A percentile compares a stretch with the other conserved stretches of the same genome.
These are phyloP conservation scores for Machimus atricapillus DNA, from an alignment of 2,888 invertebrate genomes.

Conservation along the genomic window DNA sequence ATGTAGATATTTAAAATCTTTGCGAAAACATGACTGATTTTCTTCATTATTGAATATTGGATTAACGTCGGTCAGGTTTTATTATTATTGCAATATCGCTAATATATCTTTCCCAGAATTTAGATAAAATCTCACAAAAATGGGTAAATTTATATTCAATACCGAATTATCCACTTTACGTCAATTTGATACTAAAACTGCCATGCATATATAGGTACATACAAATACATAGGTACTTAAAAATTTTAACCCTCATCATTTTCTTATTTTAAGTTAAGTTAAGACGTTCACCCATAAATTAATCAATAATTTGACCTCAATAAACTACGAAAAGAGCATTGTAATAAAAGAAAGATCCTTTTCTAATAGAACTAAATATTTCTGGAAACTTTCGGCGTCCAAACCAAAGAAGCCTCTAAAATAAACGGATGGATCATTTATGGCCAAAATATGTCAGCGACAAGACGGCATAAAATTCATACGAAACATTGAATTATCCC, in stretches of 20 bases:
- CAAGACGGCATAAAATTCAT: constrained; percentile 9
- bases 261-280: not conserved
- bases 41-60: too few species aligned
- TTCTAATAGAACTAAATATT: not conserved
- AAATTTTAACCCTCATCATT: not conserved
- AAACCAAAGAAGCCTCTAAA: not conserved
- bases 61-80: too few species aligned
- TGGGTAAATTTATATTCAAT: too few species aligned
- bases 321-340: not conserved
- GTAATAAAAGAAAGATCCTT: not conserved
- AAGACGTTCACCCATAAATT: not conserved
- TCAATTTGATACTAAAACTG: too few species aligned
- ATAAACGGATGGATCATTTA: not conserved
- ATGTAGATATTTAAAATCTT: too few species aligned
- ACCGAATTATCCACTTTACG: too few species aligned
- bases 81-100: too few species aligned
- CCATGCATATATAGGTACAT: too few species aligned
- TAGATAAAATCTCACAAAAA: too few species aligned
- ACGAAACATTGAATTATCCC: not conserved
- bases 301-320: not conserved
- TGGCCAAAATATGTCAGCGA: not conserved
- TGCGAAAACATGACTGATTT: too few species aligned
- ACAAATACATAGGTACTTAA: too few species aligned
- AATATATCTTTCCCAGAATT: too few species aligned
- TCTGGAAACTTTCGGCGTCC: not conserved